A percentile compares a stretch with the other conserved stretches of the same genome.
These are phyloP conservation scores for Leptodactylus fallax DNA, from an alignment of 2,797 vertebrate genomes.

Conservation along the genomic window DNA sequence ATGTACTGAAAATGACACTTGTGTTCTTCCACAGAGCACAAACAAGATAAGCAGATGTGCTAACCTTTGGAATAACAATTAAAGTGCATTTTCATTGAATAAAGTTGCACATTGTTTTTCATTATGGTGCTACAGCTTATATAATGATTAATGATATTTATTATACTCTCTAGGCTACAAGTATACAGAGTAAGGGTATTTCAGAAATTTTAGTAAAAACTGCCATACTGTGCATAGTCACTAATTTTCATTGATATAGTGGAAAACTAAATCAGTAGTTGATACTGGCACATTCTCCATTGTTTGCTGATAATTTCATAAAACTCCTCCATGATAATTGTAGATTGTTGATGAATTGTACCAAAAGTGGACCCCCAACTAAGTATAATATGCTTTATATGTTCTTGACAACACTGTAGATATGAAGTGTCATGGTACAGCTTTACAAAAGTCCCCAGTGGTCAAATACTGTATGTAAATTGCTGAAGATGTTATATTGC, in stretches of 20 bases:
- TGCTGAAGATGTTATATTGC: too few species aligned
- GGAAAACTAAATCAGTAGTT: too few species aligned
- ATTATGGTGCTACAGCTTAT: slow-evolving; percentile 1
- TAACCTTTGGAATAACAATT: background rate
- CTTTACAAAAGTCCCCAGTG: too few species aligned
- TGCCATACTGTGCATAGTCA: background rate
- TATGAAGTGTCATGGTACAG: too few species aligned
- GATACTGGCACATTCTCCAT: too few species aligned
- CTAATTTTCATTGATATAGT: background rate
- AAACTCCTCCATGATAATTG: too few species aligned
- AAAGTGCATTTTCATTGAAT: background rate
- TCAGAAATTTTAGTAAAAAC: background rate
- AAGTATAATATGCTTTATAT: background rate
- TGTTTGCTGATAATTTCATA: too few species aligned
- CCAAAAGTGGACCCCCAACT: background rate
- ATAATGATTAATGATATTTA: background rate
- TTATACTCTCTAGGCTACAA: background rate
- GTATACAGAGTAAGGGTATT: background rate
- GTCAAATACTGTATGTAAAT: too few species aligned
- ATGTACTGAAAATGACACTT: background rate
- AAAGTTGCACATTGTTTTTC: slow-evolving; percentile 19
- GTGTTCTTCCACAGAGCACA: too few species aligned
- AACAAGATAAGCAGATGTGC: too few species aligned
- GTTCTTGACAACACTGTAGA: too few species aligned
- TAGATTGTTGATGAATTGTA: background rate